Evolutionary conservation across 2,888 invertebrate genomes (phyloP), one percentile per base, ranked within the genome.

Genomic region (Morinoia aosen): DNA sequence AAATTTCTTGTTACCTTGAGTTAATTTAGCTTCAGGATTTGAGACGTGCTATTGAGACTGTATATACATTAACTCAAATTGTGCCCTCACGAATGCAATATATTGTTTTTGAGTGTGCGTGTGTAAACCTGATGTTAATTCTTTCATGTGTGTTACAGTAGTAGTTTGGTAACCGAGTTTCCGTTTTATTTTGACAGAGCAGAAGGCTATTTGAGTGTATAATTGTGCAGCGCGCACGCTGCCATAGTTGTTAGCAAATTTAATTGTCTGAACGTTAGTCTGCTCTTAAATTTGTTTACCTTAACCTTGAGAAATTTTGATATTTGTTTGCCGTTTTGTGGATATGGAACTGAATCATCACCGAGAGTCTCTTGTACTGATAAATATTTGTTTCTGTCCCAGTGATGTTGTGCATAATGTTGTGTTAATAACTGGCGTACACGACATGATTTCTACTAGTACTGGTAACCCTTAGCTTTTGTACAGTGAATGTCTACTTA

Each of bases 81-180:
- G 76, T 76, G 76, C 76, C 25, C 76, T 76, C 33, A 76, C 33
- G 76, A 76, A 76, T 76, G 76, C 76, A 76, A 76, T 33, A 76
- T 76, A 76, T 33, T 76, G 76, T 76, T 76, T 76, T 76, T 76
- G 76, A 19, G 76, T 76, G 76, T 76, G 76, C 76, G 76, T 76
- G 76, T 76, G 76, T 76, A 76, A 76, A 76, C 76, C 76, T 76
- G 76, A 76, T 76, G 76, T 76, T 76, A 76, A 76, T 33, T 76
- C 76, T 76, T 33, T 76, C 25, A 33, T 76, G 76, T 76, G 76
- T 16, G 19, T 25, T 19, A 33, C 76, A 76, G 33, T 76, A 76
- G 25, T 76, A 76, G 25, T 33, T 76, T 76, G 19, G 76, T 76
- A 76, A 25, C 25, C 33, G 8, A 76, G 76, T 76, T 76, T 76